Base-by-base conservation (phyloP, 2,888 invertebrate genomes). In the Monochamus alternatus region DNA sequence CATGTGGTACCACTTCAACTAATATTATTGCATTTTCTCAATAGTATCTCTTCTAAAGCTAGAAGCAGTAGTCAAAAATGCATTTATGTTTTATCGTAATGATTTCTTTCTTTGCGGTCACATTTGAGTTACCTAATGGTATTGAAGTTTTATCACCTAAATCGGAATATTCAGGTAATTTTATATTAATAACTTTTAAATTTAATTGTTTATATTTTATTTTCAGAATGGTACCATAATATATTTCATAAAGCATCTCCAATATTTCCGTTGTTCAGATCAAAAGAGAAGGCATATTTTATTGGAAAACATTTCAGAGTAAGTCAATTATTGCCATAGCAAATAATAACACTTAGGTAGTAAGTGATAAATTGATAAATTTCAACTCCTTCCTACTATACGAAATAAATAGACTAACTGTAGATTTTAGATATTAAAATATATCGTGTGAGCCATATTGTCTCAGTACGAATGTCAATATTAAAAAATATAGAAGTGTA, bases 281-380 rank as follows among this genome's bases (percentile, higher is more conserved):
- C 59, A 30, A 59, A 59, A n/a, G 60, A 51, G 31, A 69, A 69
- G 44, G 60, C 47, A 1, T 69, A 69, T 30, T 69, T 60, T 30
- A 47, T 60, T 3, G 69, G 69, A 60, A 55, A n/a, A 47, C 60
- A 69, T 32, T 69, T 69, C 30, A 60, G 60, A 60, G 69, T 69
- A 69, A 30, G 60, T 60, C 38, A 38, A 38, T 5, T 38, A 38
- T 38, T 38, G 38, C 0, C 7, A 38, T 38, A 38, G 4, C 22
- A 22, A 22, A 22, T 22, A 22, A 22, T 22, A 22, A 22, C 22
- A 22, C 22, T 22, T 22, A 22, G 22, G 22, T 22, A 22, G 22
- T 22, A 22, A 22, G 22, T 22, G 22, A n/a, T n/a, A n/a, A 22
- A 0, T 22, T 22, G 22, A 22, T 22, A 22, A 22, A 22, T 22